Conservation (phyloP, 2,888 invertebrate genomes). For the Scaptomyza caliginosa region DNA sequence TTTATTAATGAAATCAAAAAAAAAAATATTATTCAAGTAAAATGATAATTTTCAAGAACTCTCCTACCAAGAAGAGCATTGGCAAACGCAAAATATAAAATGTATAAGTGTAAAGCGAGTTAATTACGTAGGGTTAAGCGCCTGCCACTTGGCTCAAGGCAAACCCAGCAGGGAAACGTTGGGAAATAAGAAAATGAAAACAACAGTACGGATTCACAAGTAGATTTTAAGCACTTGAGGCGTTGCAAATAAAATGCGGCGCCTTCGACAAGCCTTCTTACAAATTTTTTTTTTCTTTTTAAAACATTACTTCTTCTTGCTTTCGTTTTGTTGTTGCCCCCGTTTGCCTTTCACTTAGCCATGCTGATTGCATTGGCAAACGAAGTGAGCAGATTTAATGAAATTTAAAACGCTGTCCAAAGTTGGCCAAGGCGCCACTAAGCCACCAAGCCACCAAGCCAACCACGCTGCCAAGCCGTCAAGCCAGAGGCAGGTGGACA, state of each 20-base stretch:
- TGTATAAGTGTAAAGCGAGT: conserved; percentile 52
- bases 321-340: background rate
- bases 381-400: conserved; percentile 79
- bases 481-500: conserved; percentile 26
- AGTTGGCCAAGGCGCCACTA: conserved; percentile 31
- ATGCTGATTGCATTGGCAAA: conserved; percentile 78
- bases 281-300: conserved; percentile 41
- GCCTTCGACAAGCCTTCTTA: conserved; percentile 33
- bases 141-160: conserved; percentile 17
- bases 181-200: background rate
- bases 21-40: too few relatives aligned
- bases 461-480: too few relatives aligned
- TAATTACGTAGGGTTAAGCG: conserved; percentile 72
- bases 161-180: background rate
- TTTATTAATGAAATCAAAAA: too few relatives aligned
- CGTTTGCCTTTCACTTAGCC: conserved; percentile 25
- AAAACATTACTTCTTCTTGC: conserved; percentile 1
- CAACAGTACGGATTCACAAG: conserved; percentile 41
- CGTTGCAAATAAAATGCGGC: conserved; percentile 69
- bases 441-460: background rate
- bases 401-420: conserved; percentile 71
- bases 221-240: conserved; percentile 72
- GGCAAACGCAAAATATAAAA: background rate
- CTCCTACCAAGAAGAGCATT: background rate
- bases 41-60: background rate